Percentiles rank a stretch among this genome's conserved stretches.
Conservation (phyloP, 2,797 vertebrate species). For the Sebastiscus tertius region DNA sequence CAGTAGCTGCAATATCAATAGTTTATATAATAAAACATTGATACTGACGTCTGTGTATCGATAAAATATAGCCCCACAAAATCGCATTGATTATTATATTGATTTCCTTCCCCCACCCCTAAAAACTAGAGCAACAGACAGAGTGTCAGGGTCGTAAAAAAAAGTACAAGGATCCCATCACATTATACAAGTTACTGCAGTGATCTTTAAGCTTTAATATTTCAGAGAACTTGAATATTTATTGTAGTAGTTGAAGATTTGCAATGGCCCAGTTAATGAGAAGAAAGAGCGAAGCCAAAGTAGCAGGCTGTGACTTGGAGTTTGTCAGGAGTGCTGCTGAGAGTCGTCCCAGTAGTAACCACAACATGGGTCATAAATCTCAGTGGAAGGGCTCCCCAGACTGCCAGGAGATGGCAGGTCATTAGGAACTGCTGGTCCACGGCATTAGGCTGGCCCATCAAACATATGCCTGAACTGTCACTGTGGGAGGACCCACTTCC, state of each 20-base stretch:
- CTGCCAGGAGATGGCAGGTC: conserved; percentile 71
- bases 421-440: conserved; percentile 73
- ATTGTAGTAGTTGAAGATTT: conserved; percentile 24
- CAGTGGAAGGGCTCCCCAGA: conserved; percentile 67
- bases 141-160: background rate
- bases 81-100: too few relatives aligned
- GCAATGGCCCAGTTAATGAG: conserved; percentile 56
- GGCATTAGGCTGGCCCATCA: conserved; percentile 64
- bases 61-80: background rate
- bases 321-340: conserved; percentile 43
- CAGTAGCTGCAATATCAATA: too few relatives aligned
- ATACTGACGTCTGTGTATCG: background rate
- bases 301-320: conserved; percentile 35
- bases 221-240: conserved; percentile 20
- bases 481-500: conserved; percentile 73
- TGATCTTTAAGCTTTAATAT: conserved; percentile 21
- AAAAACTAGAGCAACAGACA: background rate
- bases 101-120: background rate
- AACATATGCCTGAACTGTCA: conserved; percentile 67
- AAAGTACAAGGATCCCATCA: conserved; percentile 18
- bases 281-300: conserved; percentile 37
- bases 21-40: background rate
- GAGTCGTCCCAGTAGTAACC: conserved; percentile 54
- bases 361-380: conserved; percentile 78
- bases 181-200: conserved; percentile 32